phyloP scores from a whole-genome alignment of 1,140 invertebrate species.

The Zeugodacus cucurbitae region DNA sequence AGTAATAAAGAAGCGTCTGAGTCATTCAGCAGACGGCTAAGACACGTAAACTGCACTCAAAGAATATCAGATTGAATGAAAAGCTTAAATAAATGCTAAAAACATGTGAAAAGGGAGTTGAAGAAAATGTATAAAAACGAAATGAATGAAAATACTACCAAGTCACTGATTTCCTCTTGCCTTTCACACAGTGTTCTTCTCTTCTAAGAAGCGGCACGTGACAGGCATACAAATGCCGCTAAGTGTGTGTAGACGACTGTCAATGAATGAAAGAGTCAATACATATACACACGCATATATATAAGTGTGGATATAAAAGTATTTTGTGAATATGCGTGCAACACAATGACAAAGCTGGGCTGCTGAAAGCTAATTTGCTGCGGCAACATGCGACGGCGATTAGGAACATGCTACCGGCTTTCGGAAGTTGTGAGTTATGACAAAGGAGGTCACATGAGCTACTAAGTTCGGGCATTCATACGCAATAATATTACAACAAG shows the following conservation, averaged over 20 bases:
- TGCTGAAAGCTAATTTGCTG: neutral
- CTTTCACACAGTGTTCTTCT: neutral
- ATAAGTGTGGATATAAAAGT: too few relatives aligned
- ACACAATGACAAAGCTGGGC: too few relatives aligned
- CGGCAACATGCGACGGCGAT: neutral
- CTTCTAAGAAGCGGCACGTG: neutral
- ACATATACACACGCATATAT: neutral
- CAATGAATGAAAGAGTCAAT: neutral
- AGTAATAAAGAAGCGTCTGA: too few relatives aligned
- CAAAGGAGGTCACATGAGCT: too few relatives aligned
- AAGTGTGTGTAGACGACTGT: neutral
- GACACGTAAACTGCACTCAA: too few relatives aligned
- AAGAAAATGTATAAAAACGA: neutral
- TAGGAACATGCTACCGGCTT: neutral
- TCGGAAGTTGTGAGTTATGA: neutral
- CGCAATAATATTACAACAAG: too few relatives aligned
- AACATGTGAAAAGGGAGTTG: neutral
- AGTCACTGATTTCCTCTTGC: neutral
- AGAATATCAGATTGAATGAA: too few relatives aligned
- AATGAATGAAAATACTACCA: neutral
- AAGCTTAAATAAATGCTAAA: too few relatives aligned
- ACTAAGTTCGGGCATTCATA: too few relatives aligned
- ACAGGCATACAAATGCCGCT: neutral
- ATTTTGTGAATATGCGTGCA: too few relatives aligned
- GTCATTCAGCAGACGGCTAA: neutral